A percentile compares a stretch with the other conserved stretches of the same genome.
These are phyloP conservation scores for Drosophila arawakana DNA, from an alignment of 1,140 invertebrate species.

Conservation along the genomic window DNA sequence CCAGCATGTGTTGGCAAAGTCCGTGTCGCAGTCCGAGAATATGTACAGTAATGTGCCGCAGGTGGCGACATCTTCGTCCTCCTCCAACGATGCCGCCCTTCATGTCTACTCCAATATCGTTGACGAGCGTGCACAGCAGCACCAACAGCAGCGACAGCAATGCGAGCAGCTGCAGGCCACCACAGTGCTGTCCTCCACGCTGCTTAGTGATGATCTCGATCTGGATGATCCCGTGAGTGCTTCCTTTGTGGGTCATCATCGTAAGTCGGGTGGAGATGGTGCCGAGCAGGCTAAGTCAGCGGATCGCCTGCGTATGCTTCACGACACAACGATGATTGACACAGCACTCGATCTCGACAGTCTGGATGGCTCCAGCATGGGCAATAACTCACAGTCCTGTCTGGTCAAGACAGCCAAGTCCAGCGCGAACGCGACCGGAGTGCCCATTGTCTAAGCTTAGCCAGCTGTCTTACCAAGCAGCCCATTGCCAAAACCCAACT, in stretches of 20 bases:
- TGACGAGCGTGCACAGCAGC: constrained; percentile 60
- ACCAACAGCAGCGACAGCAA: constrained; percentile 43
- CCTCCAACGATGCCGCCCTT: constrained; percentile 50
- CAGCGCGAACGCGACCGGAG: constrained; percentile 28
- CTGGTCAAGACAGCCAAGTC: constrained; percentile 75
- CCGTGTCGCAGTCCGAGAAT: constrained; percentile 73
- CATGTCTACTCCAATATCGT: constrained; percentile 84
- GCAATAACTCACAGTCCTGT: constrained; percentile 80
- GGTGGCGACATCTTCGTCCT: constrained; percentile 10
- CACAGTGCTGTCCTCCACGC: constrained; percentile 69
- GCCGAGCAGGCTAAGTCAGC: constrained; percentile 84
- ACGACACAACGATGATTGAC: constrained; percentile 94
- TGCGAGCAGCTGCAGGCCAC: constrained; percentile 46
- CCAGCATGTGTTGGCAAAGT: constrained; percentile 51
- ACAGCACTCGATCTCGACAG: constrained; percentile 94
- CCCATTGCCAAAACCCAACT: constrained; percentile 34
- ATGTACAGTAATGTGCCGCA: constrained; percentile 82
- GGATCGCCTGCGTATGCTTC: constrained; percentile 89
- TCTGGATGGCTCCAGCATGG: constrained; percentile 85
- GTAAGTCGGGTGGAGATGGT: constrained; percentile 60
- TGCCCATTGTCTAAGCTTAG: constrained; percentile 59
- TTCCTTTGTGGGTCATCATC: constrained; percentile 67
- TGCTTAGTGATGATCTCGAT: constrained; percentile 82
- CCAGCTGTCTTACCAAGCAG: not conserved
- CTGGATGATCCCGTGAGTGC: constrained; percentile 82